These are phyloP conservation scores for Apogon hyalosoma DNA, from an alignment of 2,797 vertebrate genomes.

Conservation along the genomic window DNA sequence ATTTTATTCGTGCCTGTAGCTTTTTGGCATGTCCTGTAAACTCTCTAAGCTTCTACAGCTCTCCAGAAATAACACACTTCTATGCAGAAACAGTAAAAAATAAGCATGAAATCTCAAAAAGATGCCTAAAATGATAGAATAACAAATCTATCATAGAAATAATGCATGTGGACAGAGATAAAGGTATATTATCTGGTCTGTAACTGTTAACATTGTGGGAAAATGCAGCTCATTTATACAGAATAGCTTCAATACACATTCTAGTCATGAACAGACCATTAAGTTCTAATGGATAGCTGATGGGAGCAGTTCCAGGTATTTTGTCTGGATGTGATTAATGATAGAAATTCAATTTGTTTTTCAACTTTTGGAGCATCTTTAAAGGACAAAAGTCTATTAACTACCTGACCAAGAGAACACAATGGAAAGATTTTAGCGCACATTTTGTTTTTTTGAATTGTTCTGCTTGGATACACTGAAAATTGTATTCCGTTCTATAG, in stretches of 20 bases:
- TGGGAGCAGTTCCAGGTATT: conserved; percentile 17
- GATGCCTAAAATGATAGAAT: conserved; percentile 1
- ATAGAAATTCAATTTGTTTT: conserved; percentile 3
- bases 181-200: conserved; percentile 10
- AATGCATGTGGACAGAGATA: conserved; percentile 4
- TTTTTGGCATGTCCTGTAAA: conserved; percentile 10
- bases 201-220: conserved; percentile 16
- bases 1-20: conserved; percentile 27
- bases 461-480: neutral
- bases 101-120: conserved; percentile 2
- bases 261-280: conserved; percentile 27
- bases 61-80: conserved; percentile 11
- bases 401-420: neutral
- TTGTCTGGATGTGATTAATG: conserved; percentile 17
- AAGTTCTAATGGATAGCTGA: conserved; percentile 19
- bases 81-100: neutral
- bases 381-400: neutral
- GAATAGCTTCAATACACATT: conserved; percentile 10
- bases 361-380: conserved; percentile 7
- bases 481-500: neutral
- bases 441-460: conserved; percentile 1
- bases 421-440: neutral
- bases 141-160: conserved; percentile 9
- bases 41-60: conserved; percentile 15
- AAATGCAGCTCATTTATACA: conserved; percentile 27